Base-by-base conservation (phyloP, 2,888 invertebrate genomes). In the Apodemia hepburni region DNA sequence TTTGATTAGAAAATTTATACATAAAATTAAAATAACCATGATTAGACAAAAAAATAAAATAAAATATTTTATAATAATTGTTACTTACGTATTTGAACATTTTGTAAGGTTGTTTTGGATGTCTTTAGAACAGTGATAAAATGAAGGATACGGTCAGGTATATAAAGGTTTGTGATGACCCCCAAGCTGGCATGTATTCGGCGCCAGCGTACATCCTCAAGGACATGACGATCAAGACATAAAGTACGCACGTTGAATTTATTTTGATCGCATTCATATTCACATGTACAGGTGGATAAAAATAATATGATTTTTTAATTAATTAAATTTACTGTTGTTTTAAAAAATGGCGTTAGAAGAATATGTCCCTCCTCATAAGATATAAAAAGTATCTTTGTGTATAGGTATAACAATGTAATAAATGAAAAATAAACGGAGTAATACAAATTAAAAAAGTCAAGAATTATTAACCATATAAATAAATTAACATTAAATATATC, bases 11-110 rank as follows among this genome's bases (percentile, higher is more conserved):
- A 58, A 51, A 29, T 42, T 47, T 27, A 45, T 51, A 27, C 27
- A 22, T 45, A 38, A 59, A 58, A 58, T 33, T 29, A 47, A 38
- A 45, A 18, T 2, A 38, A 38, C 3, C 9, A 35, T 12, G 35
- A 49, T 17, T 22, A 60, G 9, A 15, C 51, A 61, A 33, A 35
- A 59, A 15, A 27, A 58, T 51, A 54, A 17, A 59, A 67, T 11
- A n/a, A n/a, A n/a, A n/a, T n/a, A n/a, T n/a, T n/a, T n/a, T n/a
- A n/a, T n/a, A n/a, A 12, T 38, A 38, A 38, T 12, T 38, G 11
- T 59, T 76, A 87, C 92, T 90, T 75, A 92, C 92, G 72, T 84
- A 81, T 83, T 92, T 92, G 83, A 87, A 92, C 92, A 92, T 92
- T 75, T 84, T 92, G 83, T 71, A 74, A 71, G 78, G 76, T 77